Evolutionary conservation across 2,888 invertebrate genomes (phyloP), one percentile per base, ranked within the genome.

Genomic region (Drosophila mercatorum): DNA sequence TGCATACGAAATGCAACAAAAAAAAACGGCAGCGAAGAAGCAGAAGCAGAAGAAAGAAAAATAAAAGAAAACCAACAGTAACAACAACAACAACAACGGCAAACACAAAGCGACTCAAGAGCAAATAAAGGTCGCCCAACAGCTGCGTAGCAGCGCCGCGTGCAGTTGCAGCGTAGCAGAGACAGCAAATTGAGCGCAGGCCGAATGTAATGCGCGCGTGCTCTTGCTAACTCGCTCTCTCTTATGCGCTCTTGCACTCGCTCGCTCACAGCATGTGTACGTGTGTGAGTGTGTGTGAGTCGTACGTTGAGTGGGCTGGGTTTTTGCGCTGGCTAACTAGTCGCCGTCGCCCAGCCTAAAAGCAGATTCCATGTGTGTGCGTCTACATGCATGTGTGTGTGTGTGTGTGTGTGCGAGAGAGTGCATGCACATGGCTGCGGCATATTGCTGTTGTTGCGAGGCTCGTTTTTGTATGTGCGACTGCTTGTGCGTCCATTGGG

Each of bases 61-160:
- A 22, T 66, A 62, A 55, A 41, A 8, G 36, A 44, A 59, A 51
- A 62, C 44, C 31, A 75, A 62, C 56, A 59, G 17, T 17, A 17
- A 60, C 47, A 66, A 10, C 66, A 22, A 57, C 47, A 66, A 11
- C 66, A 26, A 66, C 56, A 57, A 63, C 41, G 58, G 14, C 61
- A 62, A 47, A 78, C 58, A 57, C 55, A 66, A 82, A 70, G 71
- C 66, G 66, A 63, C 80, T 80, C 81, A 88, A 89, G 81, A 81
- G 87, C 84, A 83, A 86, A 81, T 83, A 88, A 83, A 88, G 89
- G 89, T 88, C 89, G 84, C 77, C 72, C 70, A 65, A 80, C 81
- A 82, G 68, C 84, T 81, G 87, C 81, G 81, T 83, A 71, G 79
- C 82, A 72, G 84, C 79, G 84, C 57, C 66, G 75, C 77, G 41